Evolutionary conservation across 1,140 invertebrate genomes (phyloP).

Genomic region (Mercenaria mercenaria): DNA sequence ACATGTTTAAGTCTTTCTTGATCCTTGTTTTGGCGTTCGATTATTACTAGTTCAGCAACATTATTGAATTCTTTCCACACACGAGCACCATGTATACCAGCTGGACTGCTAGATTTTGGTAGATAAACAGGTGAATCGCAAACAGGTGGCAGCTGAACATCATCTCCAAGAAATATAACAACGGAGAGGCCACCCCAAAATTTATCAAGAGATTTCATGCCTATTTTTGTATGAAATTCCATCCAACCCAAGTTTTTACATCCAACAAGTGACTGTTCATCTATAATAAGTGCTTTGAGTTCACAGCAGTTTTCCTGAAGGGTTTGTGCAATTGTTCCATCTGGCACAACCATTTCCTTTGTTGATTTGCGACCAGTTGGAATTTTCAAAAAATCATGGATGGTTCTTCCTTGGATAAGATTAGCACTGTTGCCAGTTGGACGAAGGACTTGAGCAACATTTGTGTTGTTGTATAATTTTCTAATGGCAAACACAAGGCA

Average conservation of each 20-base stretch:
- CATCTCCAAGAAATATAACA: slow-evolving; percentile 68
- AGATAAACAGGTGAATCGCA: slow-evolving; percentile 65
- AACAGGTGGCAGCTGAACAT: slow-evolving; percentile 70
- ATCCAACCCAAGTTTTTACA: slow-evolving; percentile 59
- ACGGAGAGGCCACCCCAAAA: slow-evolving; percentile 62
- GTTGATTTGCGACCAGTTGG: not conserved
- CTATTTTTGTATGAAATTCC: slow-evolving; percentile 58
- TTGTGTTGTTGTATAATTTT: slow-evolving; percentile 46
- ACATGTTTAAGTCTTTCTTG: slow-evolving; percentile 12
- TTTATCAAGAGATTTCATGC: slow-evolving; percentile 5
- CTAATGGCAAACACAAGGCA: not conserved
- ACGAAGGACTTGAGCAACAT: slow-evolving; percentile 58
- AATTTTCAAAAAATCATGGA: slow-evolving; percentile 11
- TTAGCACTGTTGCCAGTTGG: slow-evolving; percentile 42
- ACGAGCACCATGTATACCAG: slow-evolving; percentile 5
- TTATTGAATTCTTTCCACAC: slow-evolving; percentile 58
- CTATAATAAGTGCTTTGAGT: slow-evolving; percentile 39
- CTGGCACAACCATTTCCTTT: not conserved
- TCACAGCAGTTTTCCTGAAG: slow-evolving; percentile 23
- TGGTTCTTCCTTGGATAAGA: not conserved
- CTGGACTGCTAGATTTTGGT: not conserved
- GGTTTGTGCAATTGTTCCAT: not conserved
- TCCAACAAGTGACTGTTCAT: slow-evolving; percentile 64
- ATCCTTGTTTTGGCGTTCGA: slow-evolving; percentile 44
- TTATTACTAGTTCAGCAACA: slow-evolving; percentile 20